Percentiles rank a stretch among this genome's conserved stretches.
Evolutionary conservation across 1,140 invertebrate species (phyloP).

Genomic region (Meteorus sp.): DNA sequence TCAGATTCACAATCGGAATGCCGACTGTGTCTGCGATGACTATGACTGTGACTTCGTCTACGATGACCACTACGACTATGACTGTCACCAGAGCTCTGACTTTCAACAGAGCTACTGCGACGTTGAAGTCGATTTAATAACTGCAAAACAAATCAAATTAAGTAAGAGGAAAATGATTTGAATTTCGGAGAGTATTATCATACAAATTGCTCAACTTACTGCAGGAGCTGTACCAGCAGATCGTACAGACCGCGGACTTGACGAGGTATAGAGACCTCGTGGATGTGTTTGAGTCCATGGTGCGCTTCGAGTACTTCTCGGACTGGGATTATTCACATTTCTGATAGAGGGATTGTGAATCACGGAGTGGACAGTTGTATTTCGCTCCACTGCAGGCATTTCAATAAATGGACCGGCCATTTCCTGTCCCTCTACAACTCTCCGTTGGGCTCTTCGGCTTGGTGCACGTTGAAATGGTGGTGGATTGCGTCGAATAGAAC

Average conservation of each 20-base stretch:
- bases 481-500: conserved; percentile 57
- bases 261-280: conserved; percentile 71
- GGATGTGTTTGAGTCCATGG: conserved; percentile 74
- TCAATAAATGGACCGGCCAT: conserved; percentile 55
- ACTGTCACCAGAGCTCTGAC: conserved; percentile 73
- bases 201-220: conserved; percentile 38
- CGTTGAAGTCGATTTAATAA: conserved; percentile 58
- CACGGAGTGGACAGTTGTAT: conserved; percentile 32
- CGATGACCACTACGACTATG: conserved; percentile 55
- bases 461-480: conserved; percentile 89
- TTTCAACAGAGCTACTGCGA: conserved; percentile 73
- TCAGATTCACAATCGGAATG: conserved; percentile 89
- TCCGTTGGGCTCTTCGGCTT: conserved; percentile 80
- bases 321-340: conserved; percentile 49
- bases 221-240: conserved; percentile 60
- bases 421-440: conserved; percentile 70
- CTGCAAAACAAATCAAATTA: conserved; percentile 37
- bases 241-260: conserved; percentile 68
- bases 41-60: conserved; percentile 57
- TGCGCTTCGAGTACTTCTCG: conserved; percentile 77
- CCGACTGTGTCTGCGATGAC: conserved; percentile 75
- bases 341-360: conserved; percentile 37
- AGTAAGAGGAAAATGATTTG: neutral
- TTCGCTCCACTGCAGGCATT: conserved; percentile 39
- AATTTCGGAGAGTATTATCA: neutral